Evolutionary conservation across 2,888 invertebrate genomes (phyloP), one percentile per base, ranked within the genome.

Genomic region (Mythimna lalbum): DNA sequence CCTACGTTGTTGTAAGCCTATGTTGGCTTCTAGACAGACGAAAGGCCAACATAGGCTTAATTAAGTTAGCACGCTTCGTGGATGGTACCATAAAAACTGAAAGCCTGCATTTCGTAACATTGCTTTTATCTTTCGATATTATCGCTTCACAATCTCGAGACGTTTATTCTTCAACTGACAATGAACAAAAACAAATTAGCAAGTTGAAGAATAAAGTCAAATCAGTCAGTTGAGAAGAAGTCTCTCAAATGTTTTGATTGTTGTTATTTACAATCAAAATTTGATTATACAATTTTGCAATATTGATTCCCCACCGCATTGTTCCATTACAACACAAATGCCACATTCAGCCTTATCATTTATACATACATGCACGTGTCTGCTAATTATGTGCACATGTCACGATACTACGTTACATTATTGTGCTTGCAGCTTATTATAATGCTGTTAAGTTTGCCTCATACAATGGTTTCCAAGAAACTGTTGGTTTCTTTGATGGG

Each of bases 261-360:
- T 21, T 21, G 23, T 36, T 27, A 66, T 66, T 17, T 9, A n/a
- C 10, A 53, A 52, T 39, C 17, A 49, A 36, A 19, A n/a, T n/a
- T n/a, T 49, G 17, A 33, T 52, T 17, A 60, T n/a, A 43, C 17
- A 23, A 23, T 52, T 52, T 36, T n/a, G 23, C 33, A 52, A 31
- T 19, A 63, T 47, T 50, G 31, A 61, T 47, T 70, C 17, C 57
- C 27, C 0, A 17, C 17, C 69, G 61, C 47, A 70, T 77, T 76
- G 50, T 77, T 50, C 62, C 9, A 49, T 70, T n/a, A 70, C 70
- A 61, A 57, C 52, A 77, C 21, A 23, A 69, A 56, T 36, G 33
- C 5, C 14, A 59, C 53, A 55, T 60, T 49, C 39, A 43, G 21
- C 27, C 7, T 50, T 68, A 56, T 68, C 55, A 56, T 65, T 47